Evolutionary conservation across 2,888 invertebrate genomes (phyloP).

Genomic region (Metalampra italica): DNA sequence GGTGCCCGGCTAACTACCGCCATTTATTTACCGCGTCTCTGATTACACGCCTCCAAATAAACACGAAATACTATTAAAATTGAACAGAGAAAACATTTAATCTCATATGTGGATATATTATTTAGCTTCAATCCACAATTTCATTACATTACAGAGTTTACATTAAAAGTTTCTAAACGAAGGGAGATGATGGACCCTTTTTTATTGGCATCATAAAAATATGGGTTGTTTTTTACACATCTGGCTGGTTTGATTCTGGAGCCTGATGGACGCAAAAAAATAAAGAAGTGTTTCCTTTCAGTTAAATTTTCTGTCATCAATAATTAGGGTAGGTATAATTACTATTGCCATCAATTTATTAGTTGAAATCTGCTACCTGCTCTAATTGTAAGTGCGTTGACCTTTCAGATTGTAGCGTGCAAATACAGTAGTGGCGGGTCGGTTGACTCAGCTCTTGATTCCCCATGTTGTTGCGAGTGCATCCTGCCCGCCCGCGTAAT

Average conservation of each 20-base stretch:
- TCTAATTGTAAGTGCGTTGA: constrained; percentile 24
- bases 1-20: constrained; percentile 59
- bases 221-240: too few species aligned
- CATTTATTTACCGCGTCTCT: constrained; percentile 67
- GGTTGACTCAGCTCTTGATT: constrained; percentile 72
- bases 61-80: constrained; percentile 15
- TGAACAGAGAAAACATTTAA: background rate
- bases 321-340: too few species aligned
- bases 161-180: too few species aligned
- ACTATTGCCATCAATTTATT: too few species aligned
- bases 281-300: too few species aligned
- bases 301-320: too few species aligned
- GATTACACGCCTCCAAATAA: constrained; percentile 53
- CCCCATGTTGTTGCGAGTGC: constrained; percentile 64
- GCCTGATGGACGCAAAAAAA: too few species aligned
- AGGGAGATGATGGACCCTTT: too few species aligned
- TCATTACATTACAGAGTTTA: too few species aligned
- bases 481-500: constrained; percentile 28
- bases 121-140: too few species aligned
- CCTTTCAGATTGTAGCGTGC: constrained; percentile 54
- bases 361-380: background rate
- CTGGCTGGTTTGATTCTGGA: too few species aligned
- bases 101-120: background rate
- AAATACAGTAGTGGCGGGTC: constrained; percentile 51
- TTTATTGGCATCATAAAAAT: too few species aligned